Conservation (phyloP, 2,113 vertebrate genomes). For the Centropristis striata region DNA sequence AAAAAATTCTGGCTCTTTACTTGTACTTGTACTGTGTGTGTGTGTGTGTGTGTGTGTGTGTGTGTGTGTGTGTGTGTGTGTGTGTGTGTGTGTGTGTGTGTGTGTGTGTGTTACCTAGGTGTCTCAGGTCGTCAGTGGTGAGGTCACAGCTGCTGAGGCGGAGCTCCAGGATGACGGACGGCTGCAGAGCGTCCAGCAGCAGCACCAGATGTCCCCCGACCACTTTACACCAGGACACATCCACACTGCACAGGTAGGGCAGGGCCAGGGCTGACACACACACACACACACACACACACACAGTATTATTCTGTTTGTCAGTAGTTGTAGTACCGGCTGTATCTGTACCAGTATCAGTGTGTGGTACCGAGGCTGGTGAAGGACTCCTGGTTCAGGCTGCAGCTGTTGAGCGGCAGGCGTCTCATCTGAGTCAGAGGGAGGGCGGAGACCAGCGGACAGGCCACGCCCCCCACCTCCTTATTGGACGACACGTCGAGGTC, state of each 20-base stretch:
- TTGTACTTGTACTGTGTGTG: too few species aligned
- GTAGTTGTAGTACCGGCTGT: too few species aligned
- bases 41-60: too few species aligned
- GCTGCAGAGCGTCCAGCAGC: conserved; percentile 86
- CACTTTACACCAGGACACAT: conserved; percentile 94
- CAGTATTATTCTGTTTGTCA: too few species aligned
- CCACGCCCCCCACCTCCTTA: conserved; percentile 84
- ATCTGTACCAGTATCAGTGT: background rate
- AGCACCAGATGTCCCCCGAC: conserved; percentile 88
- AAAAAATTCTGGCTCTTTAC: too few species aligned
- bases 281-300: conserved; percentile 41
- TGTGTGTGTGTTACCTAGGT: conserved; percentile 84
- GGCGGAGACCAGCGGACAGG: conserved; percentile 83
- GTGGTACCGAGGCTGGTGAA: conserved; percentile 86
- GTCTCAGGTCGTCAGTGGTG: conserved; percentile 85
- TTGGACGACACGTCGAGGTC: conserved; percentile 90
- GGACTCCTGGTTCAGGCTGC: conserved; percentile 84
- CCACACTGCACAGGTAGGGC: conserved; percentile 85
- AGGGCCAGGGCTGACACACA: conserved; percentile 84
- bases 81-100: conserved; percentile 19
- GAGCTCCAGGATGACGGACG: conserved; percentile 83
- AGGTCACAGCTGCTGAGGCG: conserved; percentile 93
- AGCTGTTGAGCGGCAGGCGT: conserved; percentile 85
- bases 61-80: conserved; percentile 12
- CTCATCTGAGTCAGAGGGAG: conserved; percentile 87